These are phyloP conservation scores for Diarsia mendica DNA, from an alignment of 2,888 invertebrate species.

Conservation along the genomic window DNA sequence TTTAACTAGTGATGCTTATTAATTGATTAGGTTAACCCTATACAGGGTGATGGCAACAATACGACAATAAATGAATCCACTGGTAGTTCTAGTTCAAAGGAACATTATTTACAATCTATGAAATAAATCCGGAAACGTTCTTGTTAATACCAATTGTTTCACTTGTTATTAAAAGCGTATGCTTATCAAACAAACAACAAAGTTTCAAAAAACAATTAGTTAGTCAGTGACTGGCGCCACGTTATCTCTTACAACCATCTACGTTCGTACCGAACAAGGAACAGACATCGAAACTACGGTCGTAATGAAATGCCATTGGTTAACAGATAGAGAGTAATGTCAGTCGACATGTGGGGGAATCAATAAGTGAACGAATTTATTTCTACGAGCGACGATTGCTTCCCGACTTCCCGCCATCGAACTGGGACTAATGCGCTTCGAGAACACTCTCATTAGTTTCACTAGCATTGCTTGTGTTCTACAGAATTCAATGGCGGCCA, in stretches of 20 bases:
- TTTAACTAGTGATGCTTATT: too few species aligned
- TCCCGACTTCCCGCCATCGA: neutral
- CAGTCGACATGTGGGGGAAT: constrained; percentile 18
- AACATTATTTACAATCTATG: too few species aligned
- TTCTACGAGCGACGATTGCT: constrained; percentile 20
- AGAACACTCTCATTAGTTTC: constrained; percentile 14
- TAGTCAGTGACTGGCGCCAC: neutral
- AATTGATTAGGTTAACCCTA: too few species aligned
- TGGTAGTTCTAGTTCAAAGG: too few species aligned
- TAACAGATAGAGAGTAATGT: constrained; percentile 28
- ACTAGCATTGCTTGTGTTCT: neutral
- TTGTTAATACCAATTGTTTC: constrained; percentile 5
- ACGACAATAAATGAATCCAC: too few species aligned
- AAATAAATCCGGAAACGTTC: too few species aligned
- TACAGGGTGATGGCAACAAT: too few species aligned
- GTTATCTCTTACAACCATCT: neutral
- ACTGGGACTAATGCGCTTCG: constrained; percentile 8
- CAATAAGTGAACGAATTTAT: constrained; percentile 34
- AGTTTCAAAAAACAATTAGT: too few species aligned
- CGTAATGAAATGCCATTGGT: constrained; percentile 29
- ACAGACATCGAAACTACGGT: neutral
- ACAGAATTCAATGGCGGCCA: neutral
- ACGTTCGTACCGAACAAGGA: neutral
- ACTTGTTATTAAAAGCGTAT: constrained; percentile 5
- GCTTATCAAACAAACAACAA: neutral